phyloP scores from a whole-genome alignment of 2,797 vertebrate species.

The Neomorphus geoffroyi region DNA sequence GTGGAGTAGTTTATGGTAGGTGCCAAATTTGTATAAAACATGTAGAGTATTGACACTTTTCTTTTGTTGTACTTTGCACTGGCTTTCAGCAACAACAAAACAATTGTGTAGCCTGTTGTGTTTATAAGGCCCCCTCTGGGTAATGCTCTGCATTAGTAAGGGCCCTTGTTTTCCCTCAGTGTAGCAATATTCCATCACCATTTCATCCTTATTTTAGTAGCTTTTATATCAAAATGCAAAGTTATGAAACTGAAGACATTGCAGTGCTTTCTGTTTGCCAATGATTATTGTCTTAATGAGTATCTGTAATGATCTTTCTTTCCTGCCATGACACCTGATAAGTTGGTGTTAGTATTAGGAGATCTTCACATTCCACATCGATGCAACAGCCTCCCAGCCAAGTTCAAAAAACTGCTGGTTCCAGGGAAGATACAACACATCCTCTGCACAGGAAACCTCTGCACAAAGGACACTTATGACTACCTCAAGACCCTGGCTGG shows the following conservation, averaged over 20 bases:
- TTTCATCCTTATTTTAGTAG: neutral
- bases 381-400: constrained; percentile 97
- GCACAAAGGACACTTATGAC: constrained; percentile 99
- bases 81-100: neutral
- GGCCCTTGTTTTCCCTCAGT: neutral
- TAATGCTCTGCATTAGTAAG: accelerated
- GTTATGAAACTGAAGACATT: neutral
- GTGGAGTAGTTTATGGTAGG: neutral
- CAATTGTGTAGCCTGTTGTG: neutral
- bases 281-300: neutral
- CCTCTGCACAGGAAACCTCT: constrained; percentile 98
- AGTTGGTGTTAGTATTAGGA: constrained; percentile 99
- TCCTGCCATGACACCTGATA: constrained; percentile 5
- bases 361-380: constrained; percentile 98
- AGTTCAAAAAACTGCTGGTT: constrained; percentile 98
- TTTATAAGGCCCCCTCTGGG: neutral
- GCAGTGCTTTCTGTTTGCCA: neutral
- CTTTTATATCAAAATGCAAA: neutral
- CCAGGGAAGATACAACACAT: constrained; percentile 99
- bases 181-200: neutral
- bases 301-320: neutral
- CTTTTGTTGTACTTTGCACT: neutral
- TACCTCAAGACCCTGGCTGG: constrained; percentile 98
- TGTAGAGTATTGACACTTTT: accelerated
- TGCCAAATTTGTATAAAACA: neutral